A percentile compares a stretch with the other conserved stretches of the same genome.
Conservation (phyloP, 2,888 invertebrate species). For the Nemurella pictetii region DNA sequence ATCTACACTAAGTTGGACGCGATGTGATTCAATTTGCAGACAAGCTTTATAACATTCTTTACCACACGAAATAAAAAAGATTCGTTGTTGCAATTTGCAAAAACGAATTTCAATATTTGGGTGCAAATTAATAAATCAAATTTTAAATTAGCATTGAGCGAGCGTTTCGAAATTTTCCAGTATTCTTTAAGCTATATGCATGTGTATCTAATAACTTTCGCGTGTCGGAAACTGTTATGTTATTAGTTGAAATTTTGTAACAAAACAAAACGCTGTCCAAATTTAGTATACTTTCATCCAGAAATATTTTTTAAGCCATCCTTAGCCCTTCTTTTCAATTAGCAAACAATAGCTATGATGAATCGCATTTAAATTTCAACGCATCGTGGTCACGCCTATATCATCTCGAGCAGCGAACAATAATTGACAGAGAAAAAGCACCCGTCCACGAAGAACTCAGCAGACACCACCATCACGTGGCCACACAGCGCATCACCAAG, state of each 20-base stretch:
- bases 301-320: background rate
- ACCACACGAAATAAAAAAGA: background rate
- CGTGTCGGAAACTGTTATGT: background rate
- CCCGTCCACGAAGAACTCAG: background rate
- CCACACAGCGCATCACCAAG: background rate
- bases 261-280: background rate
- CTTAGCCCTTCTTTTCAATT: background rate
- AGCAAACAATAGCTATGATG: background rate
- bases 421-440: slow-evolving; percentile 2
- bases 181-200: no score
- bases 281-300: no score
- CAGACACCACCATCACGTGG: background rate
- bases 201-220: background rate
- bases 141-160: background rate
- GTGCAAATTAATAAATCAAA: background rate
- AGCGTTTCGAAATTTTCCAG: background rate
- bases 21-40: background rate
- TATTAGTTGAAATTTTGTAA: background rate
- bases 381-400: background rate
- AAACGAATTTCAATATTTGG: background rate
- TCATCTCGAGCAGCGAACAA: background rate
- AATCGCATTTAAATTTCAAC: background rate
- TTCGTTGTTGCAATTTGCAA: background rate
- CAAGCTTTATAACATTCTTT: background rate
- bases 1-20: background rate